These are phyloP conservation scores for Peromyscus californicus DNA, from an alignment of 2,113 vertebrate species.

Conservation along the genomic window DNA sequence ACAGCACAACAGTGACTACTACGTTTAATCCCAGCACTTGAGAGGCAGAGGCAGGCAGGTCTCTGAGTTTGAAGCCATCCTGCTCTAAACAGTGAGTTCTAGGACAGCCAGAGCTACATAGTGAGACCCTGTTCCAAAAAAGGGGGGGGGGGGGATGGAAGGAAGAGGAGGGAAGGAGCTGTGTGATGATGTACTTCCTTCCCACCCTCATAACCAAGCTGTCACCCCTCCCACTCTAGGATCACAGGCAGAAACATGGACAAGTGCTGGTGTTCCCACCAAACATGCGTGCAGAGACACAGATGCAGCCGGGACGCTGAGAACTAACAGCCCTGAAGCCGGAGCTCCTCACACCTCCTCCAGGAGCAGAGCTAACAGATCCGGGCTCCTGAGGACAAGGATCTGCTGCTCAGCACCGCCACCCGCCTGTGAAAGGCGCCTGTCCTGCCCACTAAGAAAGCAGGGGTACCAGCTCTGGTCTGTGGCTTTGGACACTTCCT, in stretches of 20 bases:
- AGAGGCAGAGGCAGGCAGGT: neutral
- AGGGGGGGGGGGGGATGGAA: no score
- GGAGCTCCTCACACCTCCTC: slow-evolving; percentile 63
- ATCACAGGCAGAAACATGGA: neutral
- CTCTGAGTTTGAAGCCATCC: neutral
- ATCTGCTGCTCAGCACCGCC: slow-evolving; percentile 73
- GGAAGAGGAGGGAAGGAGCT: neutral
- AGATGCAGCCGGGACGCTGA: neutral
- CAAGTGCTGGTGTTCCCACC: neutral
- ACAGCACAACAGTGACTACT: neutral
- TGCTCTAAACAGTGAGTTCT: neutral
- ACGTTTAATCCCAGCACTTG: neutral
- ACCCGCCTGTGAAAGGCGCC: slow-evolving; percentile 38
- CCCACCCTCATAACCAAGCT: neutral
- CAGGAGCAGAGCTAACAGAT: slow-evolving; percentile 65
- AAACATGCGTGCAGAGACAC: neutral
- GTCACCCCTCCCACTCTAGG: neutral
- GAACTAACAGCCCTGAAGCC: neutral
- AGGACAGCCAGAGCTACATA: neutral
- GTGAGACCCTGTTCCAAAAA: neutral
- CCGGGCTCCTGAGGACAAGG: slow-evolving; percentile 71
- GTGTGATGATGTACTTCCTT: neutral
- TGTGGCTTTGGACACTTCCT: neutral
- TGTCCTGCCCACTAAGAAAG: neutral
- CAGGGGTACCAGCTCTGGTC: neutral